These are phyloP conservation scores for Saguinus imperator DNA, from an alignment of 2,113 vertebrate species.

Conservation along the genomic window DNA sequence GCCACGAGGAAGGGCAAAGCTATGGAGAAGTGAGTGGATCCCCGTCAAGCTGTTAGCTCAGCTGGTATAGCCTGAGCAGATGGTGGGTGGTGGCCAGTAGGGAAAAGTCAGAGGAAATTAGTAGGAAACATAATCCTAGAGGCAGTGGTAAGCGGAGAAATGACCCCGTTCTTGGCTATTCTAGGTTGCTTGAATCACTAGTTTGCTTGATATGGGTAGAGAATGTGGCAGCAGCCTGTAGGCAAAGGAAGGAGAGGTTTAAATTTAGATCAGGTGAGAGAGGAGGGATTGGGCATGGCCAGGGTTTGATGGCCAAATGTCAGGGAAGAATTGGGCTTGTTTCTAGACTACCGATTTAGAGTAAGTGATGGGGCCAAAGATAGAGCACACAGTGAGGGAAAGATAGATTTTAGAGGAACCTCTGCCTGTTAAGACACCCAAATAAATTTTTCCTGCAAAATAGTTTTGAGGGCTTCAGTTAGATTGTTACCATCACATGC, in stretches of 20 bases:
- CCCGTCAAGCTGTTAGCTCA: not conserved
- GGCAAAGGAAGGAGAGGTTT: not conserved
- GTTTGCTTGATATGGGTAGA: constrained; percentile 1
- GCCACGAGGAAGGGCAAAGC: not conserved
- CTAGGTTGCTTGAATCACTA: not conserved
- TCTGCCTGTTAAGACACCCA: not conserved
- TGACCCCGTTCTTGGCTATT: not conserved
- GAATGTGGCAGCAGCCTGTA: not conserved
- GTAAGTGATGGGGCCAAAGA: not conserved
- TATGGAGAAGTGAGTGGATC: not conserved
- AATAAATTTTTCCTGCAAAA: not conserved
- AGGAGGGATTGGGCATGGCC: not conserved
- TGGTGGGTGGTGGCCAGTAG: not conserved
- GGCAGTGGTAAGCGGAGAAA: not conserved
- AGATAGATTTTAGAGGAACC: not conserved
- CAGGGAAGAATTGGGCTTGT: not conserved
- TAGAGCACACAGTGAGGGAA: not conserved
- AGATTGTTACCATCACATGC: not conserved
- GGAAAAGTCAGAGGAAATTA: not conserved
- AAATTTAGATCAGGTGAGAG: constrained; percentile 41
- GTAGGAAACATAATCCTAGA: not conserved
- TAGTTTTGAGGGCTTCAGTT: not conserved
- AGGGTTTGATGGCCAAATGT: not conserved
- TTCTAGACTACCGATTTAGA: not conserved
- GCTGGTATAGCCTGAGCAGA: not conserved